Conservation (phyloP, 1,140 invertebrate species). For the Lasioglossum albipes region DNA sequence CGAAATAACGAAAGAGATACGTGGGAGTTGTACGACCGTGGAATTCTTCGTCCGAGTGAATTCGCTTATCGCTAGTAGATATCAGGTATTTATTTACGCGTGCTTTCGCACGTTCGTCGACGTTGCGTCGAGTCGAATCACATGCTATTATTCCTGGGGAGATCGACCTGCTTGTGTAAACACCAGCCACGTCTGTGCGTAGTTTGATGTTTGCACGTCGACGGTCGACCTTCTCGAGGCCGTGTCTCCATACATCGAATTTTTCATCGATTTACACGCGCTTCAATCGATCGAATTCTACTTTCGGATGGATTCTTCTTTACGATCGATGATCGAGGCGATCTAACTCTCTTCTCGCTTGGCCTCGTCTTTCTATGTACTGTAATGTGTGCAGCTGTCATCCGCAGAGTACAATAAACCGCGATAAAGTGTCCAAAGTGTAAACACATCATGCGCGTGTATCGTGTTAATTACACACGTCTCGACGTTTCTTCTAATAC, state of each 20-base stretch:
- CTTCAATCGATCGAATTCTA: neutral
- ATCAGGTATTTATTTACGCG: conserved; percentile 44
- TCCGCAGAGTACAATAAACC: neutral
- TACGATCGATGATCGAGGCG: neutral
- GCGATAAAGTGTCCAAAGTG: conserved; percentile 16
- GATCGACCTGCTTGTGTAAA: conserved; percentile 31
- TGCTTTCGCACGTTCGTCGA: conserved; percentile 5
- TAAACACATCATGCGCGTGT: neutral
- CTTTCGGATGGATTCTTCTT: neutral
- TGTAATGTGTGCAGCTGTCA: neutral
- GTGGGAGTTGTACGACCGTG: neutral
- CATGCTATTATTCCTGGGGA: neutral
- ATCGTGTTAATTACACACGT: neutral
- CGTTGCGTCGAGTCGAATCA: conserved; percentile 9
- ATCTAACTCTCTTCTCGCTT: conserved; percentile 33
- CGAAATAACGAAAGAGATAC: neutral
- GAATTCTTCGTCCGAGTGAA: conserved; percentile 15
- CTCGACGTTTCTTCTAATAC: too few relatives aligned
- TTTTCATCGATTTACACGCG: neutral
- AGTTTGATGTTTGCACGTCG: conserved; percentile 40
- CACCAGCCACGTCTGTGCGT: conserved; percentile 37
- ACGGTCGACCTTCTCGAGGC: conserved; percentile 32
- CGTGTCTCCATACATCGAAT: neutral
- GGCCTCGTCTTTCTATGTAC: neutral
- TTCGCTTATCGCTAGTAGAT: conserved; percentile 29